These are phyloP conservation scores for Drosophila burlai DNA, from an alignment of 1,140 invertebrate genomes.

Conservation along the genomic window DNA sequence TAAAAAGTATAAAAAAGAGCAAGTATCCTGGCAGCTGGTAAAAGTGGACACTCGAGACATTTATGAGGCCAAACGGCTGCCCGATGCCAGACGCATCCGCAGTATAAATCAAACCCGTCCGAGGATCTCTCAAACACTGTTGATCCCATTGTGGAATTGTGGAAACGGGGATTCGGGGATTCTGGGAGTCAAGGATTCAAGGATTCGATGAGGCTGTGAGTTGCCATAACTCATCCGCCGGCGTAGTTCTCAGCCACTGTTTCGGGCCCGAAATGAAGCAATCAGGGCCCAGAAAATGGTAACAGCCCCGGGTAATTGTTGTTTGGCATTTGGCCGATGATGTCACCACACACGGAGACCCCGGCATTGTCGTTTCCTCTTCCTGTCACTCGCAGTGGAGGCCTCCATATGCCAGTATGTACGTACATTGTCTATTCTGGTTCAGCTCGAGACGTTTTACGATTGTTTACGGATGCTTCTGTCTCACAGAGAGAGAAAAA, in stretches of 20 bases:
- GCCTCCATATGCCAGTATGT: background rate
- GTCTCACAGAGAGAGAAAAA: background rate
- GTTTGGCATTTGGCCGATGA: slow-evolving; percentile 68
- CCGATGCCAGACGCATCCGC: slow-evolving; percentile 68
- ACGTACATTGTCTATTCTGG: slow-evolving; percentile 48
- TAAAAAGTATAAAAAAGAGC: background rate
- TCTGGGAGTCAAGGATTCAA: too few species aligned
- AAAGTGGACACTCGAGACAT: slow-evolving; percentile 28
- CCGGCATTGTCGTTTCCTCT: slow-evolving; percentile 76
- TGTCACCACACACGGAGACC: slow-evolving; percentile 72
- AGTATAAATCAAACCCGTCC: slow-evolving; percentile 71
- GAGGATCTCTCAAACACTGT: slow-evolving; percentile 40
- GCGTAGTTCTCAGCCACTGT: slow-evolving; percentile 37
- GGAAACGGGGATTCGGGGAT: background rate
- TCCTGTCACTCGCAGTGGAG: slow-evolving; percentile 49
- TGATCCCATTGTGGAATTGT: slow-evolving; percentile 63
- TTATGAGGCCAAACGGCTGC: slow-evolving; percentile 55
- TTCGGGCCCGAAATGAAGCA: slow-evolving; percentile 65
- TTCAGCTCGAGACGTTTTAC: slow-evolving; percentile 63
- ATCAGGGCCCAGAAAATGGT: slow-evolving; percentile 63
- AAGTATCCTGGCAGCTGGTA: slow-evolving; percentile 24
- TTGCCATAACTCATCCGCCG: slow-evolving; percentile 56
- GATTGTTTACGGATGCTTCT: slow-evolving; percentile 55
- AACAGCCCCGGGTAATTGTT: slow-evolving; percentile 58
- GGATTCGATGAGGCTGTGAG: background rate